Evolutionary conservation across 2,797 vertebrate genomes (phyloP).

Genomic region (Urocyon cinereoargenteus): DNA sequence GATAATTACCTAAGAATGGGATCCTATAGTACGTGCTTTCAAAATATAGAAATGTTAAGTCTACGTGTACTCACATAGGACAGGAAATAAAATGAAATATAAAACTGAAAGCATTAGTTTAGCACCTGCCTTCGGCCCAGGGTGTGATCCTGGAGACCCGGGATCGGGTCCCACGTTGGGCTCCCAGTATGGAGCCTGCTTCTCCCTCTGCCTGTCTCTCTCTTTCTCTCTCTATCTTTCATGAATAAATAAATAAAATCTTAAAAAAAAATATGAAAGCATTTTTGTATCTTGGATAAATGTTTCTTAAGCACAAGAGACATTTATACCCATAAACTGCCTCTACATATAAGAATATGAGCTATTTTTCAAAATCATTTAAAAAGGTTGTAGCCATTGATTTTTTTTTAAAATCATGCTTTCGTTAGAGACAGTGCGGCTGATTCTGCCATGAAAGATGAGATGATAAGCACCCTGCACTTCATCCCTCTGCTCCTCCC

Average conservation of each 20-base stretch:
- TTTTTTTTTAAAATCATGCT: background rate
- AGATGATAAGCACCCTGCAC: accelerated
- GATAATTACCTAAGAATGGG: background rate
- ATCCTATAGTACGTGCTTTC: background rate
- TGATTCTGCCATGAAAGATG: accelerated
- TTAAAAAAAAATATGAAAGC: background rate
- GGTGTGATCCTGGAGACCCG: no score
- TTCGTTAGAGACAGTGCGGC: background rate
- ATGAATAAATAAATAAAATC: no score
- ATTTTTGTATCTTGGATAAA: background rate
- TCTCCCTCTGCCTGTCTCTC: no score
- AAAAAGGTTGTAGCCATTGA: background rate
- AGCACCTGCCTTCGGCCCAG: no score
- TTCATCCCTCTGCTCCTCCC: accelerated
- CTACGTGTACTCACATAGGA: background rate
- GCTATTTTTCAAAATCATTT: background rate
- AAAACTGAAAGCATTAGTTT: background rate
- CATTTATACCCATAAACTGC: background rate
- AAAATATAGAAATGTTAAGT: background rate
- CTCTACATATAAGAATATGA: background rate
- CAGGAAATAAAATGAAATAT: background rate
- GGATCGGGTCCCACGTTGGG: no score
- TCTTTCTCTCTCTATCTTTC: no score
- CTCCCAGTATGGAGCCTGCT: no score
- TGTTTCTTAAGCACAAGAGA: background rate